Evolutionary conservation across 2,113 vertebrate species (phyloP).

Genomic region (Rousettus leschenaultii): DNA sequence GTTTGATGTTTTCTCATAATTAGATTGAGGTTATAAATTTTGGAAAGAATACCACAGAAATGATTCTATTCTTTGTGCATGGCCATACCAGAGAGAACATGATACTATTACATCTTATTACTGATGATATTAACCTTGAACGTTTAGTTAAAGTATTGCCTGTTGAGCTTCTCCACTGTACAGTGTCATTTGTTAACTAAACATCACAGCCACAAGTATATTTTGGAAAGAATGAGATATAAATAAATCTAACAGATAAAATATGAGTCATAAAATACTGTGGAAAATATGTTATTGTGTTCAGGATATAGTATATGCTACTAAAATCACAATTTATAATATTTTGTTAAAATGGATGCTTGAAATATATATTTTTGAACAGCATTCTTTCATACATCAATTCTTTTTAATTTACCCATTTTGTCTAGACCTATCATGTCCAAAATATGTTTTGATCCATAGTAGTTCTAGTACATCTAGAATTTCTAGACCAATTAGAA

Average conservation of each 20-base stretch:
- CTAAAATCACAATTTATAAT: not conserved
- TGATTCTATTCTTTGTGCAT: not conserved
- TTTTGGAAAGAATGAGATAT: not conserved
- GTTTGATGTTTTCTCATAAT: not conserved
- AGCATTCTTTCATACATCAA: not conserved
- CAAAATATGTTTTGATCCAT: not conserved
- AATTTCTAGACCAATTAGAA: not conserved
- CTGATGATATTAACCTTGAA: not conserved
- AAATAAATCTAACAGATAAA: slow-evolving; percentile 20
- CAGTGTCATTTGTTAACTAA: not conserved
- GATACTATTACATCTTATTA: not conserved
- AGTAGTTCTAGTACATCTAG: not conserved
- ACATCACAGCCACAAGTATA: not conserved
- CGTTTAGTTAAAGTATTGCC: not conserved
- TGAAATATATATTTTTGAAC: not conserved
- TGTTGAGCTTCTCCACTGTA: not conserved
- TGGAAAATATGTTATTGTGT: not conserved
- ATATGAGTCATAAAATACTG: not conserved
- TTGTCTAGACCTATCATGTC: not conserved
- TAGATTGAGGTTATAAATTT: not conserved
- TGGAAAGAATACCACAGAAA: not conserved
- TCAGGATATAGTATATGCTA: not conserved
- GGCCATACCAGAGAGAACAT: not conserved
- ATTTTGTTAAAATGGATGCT: not conserved
- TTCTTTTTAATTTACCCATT: slow-evolving; percentile 17